Percentiles rank a stretch among this genome's conserved stretches.
Evolutionary conservation across 2,113 vertebrate species (phyloP).

Genomic region (Arothron firmamentum): DNA sequence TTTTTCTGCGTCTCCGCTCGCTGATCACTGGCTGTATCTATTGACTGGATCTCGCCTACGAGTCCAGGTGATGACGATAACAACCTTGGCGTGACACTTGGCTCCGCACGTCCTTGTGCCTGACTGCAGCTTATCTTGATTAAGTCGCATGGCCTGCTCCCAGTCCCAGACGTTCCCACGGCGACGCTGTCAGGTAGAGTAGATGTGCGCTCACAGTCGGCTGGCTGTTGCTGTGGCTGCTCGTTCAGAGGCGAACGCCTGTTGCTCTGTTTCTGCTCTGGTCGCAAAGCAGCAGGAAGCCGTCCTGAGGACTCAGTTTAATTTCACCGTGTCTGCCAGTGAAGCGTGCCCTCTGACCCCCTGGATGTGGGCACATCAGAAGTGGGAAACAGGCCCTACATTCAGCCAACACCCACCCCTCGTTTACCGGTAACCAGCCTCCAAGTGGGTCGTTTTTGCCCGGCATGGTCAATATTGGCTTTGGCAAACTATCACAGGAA

Average conservation of each 20-base stretch:
- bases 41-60: constrained; percentile 17
- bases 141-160: neutral
- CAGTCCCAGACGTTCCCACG: neutral
- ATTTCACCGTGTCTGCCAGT: constrained; percentile 2
- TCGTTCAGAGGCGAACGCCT: too few relatives aligned
- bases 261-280: too few relatives aligned
- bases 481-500: neutral
- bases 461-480: neutral
- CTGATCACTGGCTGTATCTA: neutral
- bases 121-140: neutral
- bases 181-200: neutral
- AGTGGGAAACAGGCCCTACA: neutral
- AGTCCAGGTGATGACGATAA: constrained; percentile 2
- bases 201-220: neutral
- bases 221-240: too few relatives aligned
- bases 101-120: constrained; percentile 4
- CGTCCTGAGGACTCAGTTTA: constrained; percentile 39
- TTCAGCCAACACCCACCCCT: neutral
- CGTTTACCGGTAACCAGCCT: neutral
- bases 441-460: neutral
- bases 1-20: too few relatives aligned
- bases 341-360: neutral
- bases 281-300: constrained; percentile 31
- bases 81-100: constrained; percentile 11
- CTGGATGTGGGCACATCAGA: neutral